A percentile compares a stretch with the other conserved stretches of the same genome.
Conservation (phyloP, 2,888 invertebrate genomes). For the Eilema depressum region DNA sequence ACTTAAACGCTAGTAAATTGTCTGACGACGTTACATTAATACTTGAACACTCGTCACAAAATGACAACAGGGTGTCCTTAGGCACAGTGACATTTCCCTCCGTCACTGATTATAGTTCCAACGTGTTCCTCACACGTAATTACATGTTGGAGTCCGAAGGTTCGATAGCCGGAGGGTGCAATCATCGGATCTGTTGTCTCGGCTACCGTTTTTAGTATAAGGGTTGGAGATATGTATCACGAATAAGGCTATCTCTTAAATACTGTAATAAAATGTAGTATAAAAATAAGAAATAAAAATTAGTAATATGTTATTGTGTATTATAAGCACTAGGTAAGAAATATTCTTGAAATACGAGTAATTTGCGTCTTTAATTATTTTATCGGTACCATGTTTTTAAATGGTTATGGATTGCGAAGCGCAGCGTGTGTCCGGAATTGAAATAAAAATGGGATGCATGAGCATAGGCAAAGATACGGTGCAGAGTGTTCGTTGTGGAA, state of each 20-base stretch:
- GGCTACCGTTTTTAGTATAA: conserved; percentile 55
- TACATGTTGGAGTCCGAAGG: conserved; percentile 49
- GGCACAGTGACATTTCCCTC: conserved; percentile 43
- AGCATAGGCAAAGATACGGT: neutral
- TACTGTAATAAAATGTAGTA: neutral
- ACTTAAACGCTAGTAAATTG: neutral
- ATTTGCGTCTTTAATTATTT: neutral
- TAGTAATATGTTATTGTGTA: neutral
- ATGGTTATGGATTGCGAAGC: neutral
- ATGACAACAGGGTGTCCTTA: conserved; percentile 38
- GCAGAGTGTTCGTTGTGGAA: neutral
- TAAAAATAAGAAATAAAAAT: neutral
- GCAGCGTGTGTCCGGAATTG: neutral
- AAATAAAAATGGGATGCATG: neutral
- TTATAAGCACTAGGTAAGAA: neutral
- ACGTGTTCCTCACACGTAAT: conserved; percentile 61
- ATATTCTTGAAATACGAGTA: neutral
- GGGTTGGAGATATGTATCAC: neutral
- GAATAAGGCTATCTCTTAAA: conserved; percentile 8
- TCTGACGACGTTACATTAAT: conserved; percentile 17
- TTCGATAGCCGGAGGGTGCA: conserved; percentile 55
- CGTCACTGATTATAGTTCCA: conserved; percentile 43
- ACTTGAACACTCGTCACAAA: conserved; percentile 26
- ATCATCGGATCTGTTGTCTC: conserved; percentile 62
- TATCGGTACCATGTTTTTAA: neutral